These are phyloP conservation scores for Galerucella pusilla DNA, from an alignment of 2,888 invertebrate genomes.

Conservation along the genomic window DNA sequence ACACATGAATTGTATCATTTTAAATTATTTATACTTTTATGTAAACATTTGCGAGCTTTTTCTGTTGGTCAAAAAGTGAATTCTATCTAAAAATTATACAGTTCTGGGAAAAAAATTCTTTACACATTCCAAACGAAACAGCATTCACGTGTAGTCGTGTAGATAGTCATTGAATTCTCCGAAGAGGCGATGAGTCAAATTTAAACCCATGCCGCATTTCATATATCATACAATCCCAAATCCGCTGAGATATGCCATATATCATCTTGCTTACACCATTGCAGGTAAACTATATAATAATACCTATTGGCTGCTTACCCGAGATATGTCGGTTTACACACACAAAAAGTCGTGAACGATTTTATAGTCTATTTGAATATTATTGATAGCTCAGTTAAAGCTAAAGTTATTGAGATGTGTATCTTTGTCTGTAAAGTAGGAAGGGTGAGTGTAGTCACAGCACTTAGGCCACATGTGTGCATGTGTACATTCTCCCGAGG, in stretches of 20 bases:
- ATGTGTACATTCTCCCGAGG: too few relatives aligned
- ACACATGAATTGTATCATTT: too few relatives aligned
- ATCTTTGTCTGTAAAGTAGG: too few relatives aligned
- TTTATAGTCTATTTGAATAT: too few relatives aligned
- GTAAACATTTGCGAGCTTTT: too few relatives aligned
- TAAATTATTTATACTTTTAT: too few relatives aligned
- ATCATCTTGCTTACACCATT: conserved; percentile 30
- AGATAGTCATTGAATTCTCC: conserved; percentile 28
- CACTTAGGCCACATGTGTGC: too few relatives aligned
- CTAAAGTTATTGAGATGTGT: too few relatives aligned
- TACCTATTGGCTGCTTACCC: conserved; percentile 20
- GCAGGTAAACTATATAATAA: conserved; percentile 34
- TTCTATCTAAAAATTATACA: too few relatives aligned
- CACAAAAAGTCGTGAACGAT: neutral
- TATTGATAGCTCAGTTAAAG: too few relatives aligned
- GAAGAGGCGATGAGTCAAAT: conserved; percentile 24
- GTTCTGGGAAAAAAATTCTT: neutral
- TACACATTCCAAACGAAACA: neutral
- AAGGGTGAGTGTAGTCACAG: too few relatives aligned
- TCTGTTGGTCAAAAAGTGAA: too few relatives aligned
- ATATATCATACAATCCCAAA: conserved; percentile 22
- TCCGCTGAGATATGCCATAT: conserved; percentile 24
- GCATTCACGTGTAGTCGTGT: conserved; percentile 18
- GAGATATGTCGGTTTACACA: neutral
- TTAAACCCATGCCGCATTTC: conserved; percentile 22